A percentile compares a stretch with the other conserved stretches of the same genome.
Conservation (phyloP, 2,113 vertebrate species). For the Nesospiza acunhae region DNA sequence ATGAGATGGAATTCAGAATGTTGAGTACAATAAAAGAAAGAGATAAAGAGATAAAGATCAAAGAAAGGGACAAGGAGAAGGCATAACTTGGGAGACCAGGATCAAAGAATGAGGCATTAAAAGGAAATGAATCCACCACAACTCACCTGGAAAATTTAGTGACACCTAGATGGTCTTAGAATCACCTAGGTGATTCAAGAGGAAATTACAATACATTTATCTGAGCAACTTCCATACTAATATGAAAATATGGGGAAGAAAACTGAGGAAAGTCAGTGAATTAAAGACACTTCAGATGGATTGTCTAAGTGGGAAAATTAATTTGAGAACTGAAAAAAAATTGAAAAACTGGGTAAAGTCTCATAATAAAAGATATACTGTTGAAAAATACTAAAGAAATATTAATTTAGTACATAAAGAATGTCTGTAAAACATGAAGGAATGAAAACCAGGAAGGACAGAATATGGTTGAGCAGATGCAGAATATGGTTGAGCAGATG, state of each 20-base stretch:
- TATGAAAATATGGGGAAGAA: neutral
- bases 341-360: neutral
- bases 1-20: neutral
- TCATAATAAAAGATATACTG: neutral
- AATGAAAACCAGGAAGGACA: neutral
- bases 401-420: neutral
- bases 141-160: neutral
- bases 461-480: neutral
- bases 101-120: conserved; percentile 9
- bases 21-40: neutral
- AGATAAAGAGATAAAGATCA: conserved; percentile 47
- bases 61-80: conserved; percentile 12
- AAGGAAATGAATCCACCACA: neutral
- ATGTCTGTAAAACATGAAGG: neutral
- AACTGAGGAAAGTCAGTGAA: neutral
- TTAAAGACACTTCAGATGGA: neutral
- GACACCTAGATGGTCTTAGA: neutral
- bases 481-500: neutral
- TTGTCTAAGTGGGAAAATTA: neutral
- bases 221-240: neutral
- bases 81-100: neutral
- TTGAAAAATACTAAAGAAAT: neutral
- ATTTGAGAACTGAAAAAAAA: neutral
- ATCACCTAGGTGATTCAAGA: neutral
- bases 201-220: neutral